Evolutionary conservation across 2,113 vertebrate species (phyloP).

Genomic region (Albula glossodonta): DNA sequence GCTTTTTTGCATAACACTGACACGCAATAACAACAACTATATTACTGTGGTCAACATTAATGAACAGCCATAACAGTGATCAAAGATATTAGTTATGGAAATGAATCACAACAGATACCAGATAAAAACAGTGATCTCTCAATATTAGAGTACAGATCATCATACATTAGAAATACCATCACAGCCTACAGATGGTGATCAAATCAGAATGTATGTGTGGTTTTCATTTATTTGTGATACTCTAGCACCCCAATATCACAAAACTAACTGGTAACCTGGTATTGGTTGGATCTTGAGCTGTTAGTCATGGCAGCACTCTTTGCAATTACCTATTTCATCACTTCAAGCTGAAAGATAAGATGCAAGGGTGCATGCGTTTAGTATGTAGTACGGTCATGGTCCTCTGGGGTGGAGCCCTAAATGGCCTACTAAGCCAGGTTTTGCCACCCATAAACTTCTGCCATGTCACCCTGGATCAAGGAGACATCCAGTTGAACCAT

Average conservation of each 20-base stretch:
- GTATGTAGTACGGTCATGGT: background rate
- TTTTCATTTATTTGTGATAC: background rate
- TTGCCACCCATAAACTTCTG: background rate
- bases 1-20: background rate
- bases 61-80: background rate
- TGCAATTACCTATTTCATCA: background rate
- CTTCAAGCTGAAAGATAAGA: background rate
- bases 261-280: background rate
- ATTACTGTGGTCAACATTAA: background rate
- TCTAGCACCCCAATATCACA: background rate
- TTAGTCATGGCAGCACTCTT: background rate
- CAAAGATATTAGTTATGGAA: background rate
- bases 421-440: background rate
- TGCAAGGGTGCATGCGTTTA: background rate
- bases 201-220: background rate
- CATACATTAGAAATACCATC: background rate
- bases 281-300: background rate
- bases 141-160: background rate
- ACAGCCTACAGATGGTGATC: background rate
- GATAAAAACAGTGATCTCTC: background rate
- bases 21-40: background rate
- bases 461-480: background rate
- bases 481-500: background rate
- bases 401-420: background rate
- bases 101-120: background rate